phyloP scores from a whole-genome alignment of 2,113 vertebrate genomes.

The Eulemur macaco region DNA sequence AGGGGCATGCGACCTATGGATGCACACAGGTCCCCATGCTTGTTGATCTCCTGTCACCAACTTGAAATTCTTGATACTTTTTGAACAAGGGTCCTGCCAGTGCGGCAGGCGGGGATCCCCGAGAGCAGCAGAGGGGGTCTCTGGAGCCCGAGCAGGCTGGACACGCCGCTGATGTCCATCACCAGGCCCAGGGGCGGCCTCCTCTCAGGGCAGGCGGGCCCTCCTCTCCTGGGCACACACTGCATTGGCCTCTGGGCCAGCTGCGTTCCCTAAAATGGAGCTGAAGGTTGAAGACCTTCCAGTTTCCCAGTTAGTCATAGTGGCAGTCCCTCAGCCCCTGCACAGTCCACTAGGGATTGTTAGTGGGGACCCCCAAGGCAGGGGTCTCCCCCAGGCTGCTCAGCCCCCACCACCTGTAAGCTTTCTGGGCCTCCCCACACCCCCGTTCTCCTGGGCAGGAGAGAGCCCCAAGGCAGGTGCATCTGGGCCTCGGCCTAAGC shows the following conservation, averaged over 20 bases:
- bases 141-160: neutral
- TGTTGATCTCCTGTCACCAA: neutral
- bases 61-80: neutral
- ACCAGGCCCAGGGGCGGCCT: no score
- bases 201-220: neutral
- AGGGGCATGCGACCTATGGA: fast-evolving
- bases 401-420: neutral
- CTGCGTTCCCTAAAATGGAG: neutral
- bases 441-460: neutral
- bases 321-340: fast-evolving
- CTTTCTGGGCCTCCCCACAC: neutral
- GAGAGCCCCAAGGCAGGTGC: fast-evolving
- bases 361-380: neutral
- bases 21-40: fast-evolving
- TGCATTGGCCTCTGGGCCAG: fast-evolving
- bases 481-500: neutral
- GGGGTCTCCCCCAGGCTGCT: neutral
- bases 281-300: no score
- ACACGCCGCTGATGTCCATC: fast-evolving
- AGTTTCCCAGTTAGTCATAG: no score
- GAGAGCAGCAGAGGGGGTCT: neutral
- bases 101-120: no score
- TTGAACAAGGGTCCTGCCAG: fast-evolving
- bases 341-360: fast-evolving
- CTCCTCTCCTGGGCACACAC: neutral